Evolutionary conservation across 2,113 vertebrate genomes (phyloP), one percentile per base, ranked within the genome.

Genomic region (Dasyornis broadbenti): DNA sequence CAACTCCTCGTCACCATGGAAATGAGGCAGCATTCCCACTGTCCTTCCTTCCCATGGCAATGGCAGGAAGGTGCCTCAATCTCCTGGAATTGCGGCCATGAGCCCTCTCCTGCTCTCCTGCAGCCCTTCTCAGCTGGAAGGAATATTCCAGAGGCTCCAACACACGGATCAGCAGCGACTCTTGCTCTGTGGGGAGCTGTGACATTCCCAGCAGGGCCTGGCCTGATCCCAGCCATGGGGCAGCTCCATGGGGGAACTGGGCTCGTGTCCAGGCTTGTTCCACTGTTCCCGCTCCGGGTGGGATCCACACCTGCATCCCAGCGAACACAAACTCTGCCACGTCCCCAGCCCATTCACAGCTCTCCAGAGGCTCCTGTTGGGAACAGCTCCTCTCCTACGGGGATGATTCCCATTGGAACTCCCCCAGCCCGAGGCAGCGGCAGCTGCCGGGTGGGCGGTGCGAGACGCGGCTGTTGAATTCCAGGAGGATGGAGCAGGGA

Each of bases 121-220:
- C 2, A 44, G 35, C 57, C 12, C 1, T 14, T 21, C 33, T 76
- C 54, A 1, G 37, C 1, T 0, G 10, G 71, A n/a, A 18, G 37
- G 4, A 44, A 80, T 2, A 16, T 31, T 71, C 78, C 80, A 3
- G 3, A 64, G 44, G 30, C 16, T 39, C 21, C 11, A 1, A 11
- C 30, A 13, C 35, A 6, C 0, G 0, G 7, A 17, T 4, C 9
- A 2, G 5, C 23, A 27, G n/a, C 3, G 0, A 16, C 14, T 7
- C 52, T 3, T 4, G 26, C 39, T 78, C 52, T 0, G 44, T 26
- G 78, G 47, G 61, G 35, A 75, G 64, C 63, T 26, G 35, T 7
- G 63, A 13, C 78, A 42, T 61, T 54, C 52, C 52, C 86, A 42
- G 69, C 31, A 53, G 64, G 44, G 20, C 4, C 8, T 13, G 75